Evolutionary conservation across 2,888 invertebrate genomes (phyloP), one percentile per base, ranked within the genome.

Genomic region (Dicycla oo): DNA sequence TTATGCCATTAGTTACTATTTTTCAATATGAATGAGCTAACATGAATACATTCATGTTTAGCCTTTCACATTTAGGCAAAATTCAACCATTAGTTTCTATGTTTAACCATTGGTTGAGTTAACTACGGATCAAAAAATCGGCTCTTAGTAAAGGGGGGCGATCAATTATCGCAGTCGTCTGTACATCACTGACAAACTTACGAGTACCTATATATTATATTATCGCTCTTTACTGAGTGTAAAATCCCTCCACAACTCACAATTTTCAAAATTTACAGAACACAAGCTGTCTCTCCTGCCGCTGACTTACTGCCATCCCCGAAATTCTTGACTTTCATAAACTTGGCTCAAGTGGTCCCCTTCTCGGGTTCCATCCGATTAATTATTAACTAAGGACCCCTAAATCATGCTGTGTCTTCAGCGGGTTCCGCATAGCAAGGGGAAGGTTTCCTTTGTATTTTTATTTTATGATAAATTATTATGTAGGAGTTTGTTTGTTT

Each of bases 301-400:
- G 45, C 11, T 70, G 54, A 72, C 73, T 69, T 34, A 65, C 57
- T 45, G 23, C 49, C 45, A 23, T 30, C 38, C 43, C 20, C 40
- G 13, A 62, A 74, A 74, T 78, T 71, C 74, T 68, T 75, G 67
- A 56, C 63, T 63, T 81, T 69, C 73, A 77, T 69, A 82, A 82
- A 82, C 60, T 72, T 69, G 26, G 61, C 71, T 70, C 65, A 53
- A 74, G 68, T 72, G 47, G 68, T 43, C 66, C 61, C 81, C 78
- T 60, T 40, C 34, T 13, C 38, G 63, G 62, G 71, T 78, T 78
- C 73, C 40, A 61, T 74, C 72, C 74, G 82, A 84, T 84, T 85
- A 85, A 83, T 81, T 80, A 83, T 85, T 83, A 74, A 84, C 74
- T 64, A 82, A 80, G 78, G 67, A 66, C 62, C 73, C 62, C 83